Conservation (phyloP, 2,797 vertebrate species). For the Spheniscus humboldti region DNA sequence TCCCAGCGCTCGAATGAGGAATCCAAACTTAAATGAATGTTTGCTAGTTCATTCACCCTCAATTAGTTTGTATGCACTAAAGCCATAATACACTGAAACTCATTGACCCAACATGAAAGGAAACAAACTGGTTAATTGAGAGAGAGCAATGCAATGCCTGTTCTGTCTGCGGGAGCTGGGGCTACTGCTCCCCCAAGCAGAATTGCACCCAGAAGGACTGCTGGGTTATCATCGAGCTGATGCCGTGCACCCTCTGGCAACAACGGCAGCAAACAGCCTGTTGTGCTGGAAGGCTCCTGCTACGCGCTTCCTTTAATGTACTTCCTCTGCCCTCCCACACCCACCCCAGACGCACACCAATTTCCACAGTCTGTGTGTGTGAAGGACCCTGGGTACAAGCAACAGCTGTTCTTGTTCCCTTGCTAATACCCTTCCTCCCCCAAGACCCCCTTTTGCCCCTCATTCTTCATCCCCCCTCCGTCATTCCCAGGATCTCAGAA, state of each 20-base stretch:
- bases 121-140: neutral
- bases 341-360: neutral
- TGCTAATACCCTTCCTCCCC: neutral
- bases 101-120: conserved; percentile 2
- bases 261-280: neutral
- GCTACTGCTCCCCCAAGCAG: neutral
- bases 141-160: neutral
- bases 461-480: neutral
- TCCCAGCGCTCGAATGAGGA: neutral
- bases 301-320: neutral
- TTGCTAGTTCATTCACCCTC: neutral
- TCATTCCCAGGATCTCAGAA: neutral
- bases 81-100: neutral
- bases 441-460: neutral
- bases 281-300: neutral
- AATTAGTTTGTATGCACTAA: neutral
- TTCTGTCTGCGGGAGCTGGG: neutral
- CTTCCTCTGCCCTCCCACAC: neutral
- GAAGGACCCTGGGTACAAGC: neutral
- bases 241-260: neutral
- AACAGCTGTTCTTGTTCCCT: neutral
- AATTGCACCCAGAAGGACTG: neutral
- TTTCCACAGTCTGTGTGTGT: neutral
- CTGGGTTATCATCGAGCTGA: neutral
- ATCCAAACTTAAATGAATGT: neutral